Evolutionary conservation across 2,113 vertebrate genomes (phyloP), one percentile per base, ranked within the genome.

Genomic region (Dendrocopos noguchii): DNA sequence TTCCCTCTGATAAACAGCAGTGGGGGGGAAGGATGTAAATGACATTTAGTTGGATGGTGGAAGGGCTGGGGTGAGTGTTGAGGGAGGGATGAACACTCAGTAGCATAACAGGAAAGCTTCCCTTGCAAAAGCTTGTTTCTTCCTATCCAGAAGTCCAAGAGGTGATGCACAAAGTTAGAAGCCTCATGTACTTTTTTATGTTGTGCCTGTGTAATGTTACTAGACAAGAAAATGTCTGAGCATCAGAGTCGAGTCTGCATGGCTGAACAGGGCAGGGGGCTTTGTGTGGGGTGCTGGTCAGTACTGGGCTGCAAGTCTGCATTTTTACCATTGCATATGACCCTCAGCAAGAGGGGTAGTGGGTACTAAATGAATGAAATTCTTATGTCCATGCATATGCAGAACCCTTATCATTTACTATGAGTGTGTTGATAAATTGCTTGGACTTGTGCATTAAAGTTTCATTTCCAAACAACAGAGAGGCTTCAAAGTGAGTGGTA

Each of bases 151-250:
- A 31, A 92, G 88, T 94, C 91, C 53, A 63, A 71, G 84, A 81
- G 80, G 60, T 25, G 85, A 76, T 29, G 83, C 53, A 59, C 82
- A 87, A 92, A 95, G 90, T 97, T 95, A 59, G 15, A 72, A 87
- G 72, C 64, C 73, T 90, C 65, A 0, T 50, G 79, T 63, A 96
- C 95, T 89, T 91, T 71, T 96, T 95, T 31, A 61, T 46, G 28
- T 52, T 47, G 76, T 2, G 9, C 72, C 85, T 22, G 1, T 44
- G 91, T 44, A 47, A 55, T 66, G 39, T 75, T 16, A 24, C 25
- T 33, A 22, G 65, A 33, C 24, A 46, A 66, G 73, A 88, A 93
- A 92, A 94, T 76, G 61, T 64, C 87, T 5, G 4, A 47, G 88
- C 63, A 70, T 36, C 81, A 84, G 50, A 34, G 44, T 52, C 11